A percentile compares a stretch with the other conserved stretches of the same genome.
phyloP scores from a whole-genome alignment of 2,797 vertebrate genomes.

The Crocodylus rhombifer region DNA sequence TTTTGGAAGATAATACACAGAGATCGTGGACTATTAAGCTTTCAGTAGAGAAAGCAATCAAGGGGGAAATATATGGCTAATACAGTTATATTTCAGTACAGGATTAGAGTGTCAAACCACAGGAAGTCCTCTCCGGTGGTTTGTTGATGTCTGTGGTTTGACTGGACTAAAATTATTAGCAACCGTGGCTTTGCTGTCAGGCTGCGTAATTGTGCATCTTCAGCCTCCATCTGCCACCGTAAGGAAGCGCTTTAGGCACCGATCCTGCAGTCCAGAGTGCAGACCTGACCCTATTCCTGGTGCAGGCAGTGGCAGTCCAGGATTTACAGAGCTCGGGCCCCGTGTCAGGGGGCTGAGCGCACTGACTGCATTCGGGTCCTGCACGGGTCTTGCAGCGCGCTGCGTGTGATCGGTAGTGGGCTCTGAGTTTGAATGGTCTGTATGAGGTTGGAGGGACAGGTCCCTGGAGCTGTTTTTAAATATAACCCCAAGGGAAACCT shows the following conservation, averaged over 20 bases:
- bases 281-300: not conserved
- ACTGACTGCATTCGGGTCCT: not conserved
- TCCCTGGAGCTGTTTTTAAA: not conserved
- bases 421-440: not conserved
- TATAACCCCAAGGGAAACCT: not conserved
- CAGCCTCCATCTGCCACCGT: not conserved
- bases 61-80: slow-evolving; percentile 24
- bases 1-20: slow-evolving; percentile 25
- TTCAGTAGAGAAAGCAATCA: not conserved
- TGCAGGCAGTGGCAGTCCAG: not conserved
- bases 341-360: not conserved
- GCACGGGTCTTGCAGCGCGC: not conserved
- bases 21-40: not conserved
- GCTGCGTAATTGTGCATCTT: fast-evolving
- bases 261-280: not conserved
- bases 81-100: slow-evolving; percentile 21
- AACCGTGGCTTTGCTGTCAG: not conserved
- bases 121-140: slow-evolving; percentile 49
- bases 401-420: not conserved
- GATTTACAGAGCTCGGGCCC: not conserved
- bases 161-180: slow-evolving; percentile 23
- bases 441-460: not conserved
- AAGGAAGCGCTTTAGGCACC: not conserved
- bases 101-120: slow-evolving; percentile 32
- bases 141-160: slow-evolving; percentile 59